phyloP scores from a whole-genome alignment of 92 coral and sea anemone genomes.

The Porites evermanni region DNA sequence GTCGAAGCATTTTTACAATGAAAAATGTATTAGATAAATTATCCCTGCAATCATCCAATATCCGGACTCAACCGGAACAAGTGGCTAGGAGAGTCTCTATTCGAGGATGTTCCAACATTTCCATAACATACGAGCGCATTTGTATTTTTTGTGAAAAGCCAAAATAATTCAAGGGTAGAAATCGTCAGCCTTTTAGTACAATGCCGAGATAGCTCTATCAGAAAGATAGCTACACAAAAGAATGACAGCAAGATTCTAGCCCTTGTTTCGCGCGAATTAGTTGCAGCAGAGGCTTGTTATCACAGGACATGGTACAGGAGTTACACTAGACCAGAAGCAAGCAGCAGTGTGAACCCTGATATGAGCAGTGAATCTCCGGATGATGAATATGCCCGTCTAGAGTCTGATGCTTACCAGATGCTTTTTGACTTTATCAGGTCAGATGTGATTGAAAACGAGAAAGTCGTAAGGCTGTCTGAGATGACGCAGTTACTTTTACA shows the following conservation, averaged over 20 bases:
- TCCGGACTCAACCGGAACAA: slow-evolving; percentile 23
- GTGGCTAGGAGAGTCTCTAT: slow-evolving; percentile 41
- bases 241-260: slow-evolving; percentile 53
- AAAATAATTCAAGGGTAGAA: slow-evolving; percentile 59
- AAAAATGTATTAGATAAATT: slow-evolving; percentile 59
- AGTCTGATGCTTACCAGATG: slow-evolving; percentile 55
- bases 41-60: slow-evolving; percentile 21
- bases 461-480: slow-evolving; percentile 46
- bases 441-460: slow-evolving; percentile 48
- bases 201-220: slow-evolving; percentile 43
- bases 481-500: slow-evolving; percentile 29
- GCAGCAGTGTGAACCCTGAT: slow-evolving; percentile 18
- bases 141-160: slow-evolving; percentile 68
- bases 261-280: slow-evolving; percentile 60
- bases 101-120: slow-evolving; percentile 44
- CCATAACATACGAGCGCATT: slow-evolving; percentile 46
- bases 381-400: slow-evolving; percentile 52
- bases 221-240: slow-evolving; percentile 44
- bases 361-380: slow-evolving; percentile 32
- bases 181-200: slow-evolving; percentile 54
- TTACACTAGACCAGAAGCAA: slow-evolving; percentile 53
- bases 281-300: slow-evolving; percentile 67
- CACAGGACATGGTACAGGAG: slow-evolving; percentile 60
- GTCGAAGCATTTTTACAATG: slow-evolving; percentile 69
- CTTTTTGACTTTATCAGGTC: slow-evolving; percentile 52